Evolutionary conservation across 2,113 vertebrate species (phyloP), one percentile per base, ranked within the genome.

Genomic region (Neotoma lepida): DNA sequence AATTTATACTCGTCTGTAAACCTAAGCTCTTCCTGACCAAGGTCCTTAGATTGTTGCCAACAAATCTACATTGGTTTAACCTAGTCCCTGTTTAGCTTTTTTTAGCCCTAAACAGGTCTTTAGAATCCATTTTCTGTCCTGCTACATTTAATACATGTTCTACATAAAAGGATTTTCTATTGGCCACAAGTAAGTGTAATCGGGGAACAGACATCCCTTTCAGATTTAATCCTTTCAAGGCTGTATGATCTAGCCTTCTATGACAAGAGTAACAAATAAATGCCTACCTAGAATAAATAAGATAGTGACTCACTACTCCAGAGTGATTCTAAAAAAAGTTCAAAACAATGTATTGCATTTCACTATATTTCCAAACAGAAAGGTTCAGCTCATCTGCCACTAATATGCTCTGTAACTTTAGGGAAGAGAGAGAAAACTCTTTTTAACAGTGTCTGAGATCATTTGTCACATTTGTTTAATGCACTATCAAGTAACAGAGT

Each of bases 101-200:
- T 68, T 35, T 9, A n/a, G 58, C 73, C 94, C 2, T 56, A 46
- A n/a, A 49, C 39, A 51, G 49, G 64, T 92, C 88, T 77, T 35
- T 92, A 88, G 96, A 93, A 96, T 64, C 58, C 88, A 78, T 51
- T 93, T 93, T 95, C 76, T 89, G 44, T 80, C 77, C 86, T 87
- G 85, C 68, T 95, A 46, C 70, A 71, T 51, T 90, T 74, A 90
- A 81, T 54, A 54, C 41, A 54, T 35, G 20, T 77, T 90, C 74
- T 58, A 73, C 33, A 88, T 28, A 93, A 93, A 93, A 84, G 14
- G 30, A 81, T 85, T 88, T 94, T 85, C 85, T 73, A 78, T 2
- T 91, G 61, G 35, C 46, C 81, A 90, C 86, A 91, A 92, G 33
- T 90, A 86, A 12, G 51, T 44, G 41, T 35, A 88, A 86, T 66